Conservation (phyloP, 2,113 vertebrate species). For the Alligator mississippiensis region DNA sequence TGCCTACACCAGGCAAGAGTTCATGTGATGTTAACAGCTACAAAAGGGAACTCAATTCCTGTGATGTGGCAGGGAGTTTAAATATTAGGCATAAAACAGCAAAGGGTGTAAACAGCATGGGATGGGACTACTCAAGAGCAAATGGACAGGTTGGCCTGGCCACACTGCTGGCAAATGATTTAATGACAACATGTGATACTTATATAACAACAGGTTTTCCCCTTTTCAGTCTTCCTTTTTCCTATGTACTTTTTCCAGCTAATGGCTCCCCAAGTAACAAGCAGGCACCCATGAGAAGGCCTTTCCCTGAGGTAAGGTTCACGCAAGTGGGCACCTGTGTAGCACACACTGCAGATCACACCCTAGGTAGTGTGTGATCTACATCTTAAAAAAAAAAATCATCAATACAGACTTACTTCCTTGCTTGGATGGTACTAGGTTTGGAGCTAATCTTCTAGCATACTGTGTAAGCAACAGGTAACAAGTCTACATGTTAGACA, state of each 20-base stretch:
- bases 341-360: neutral
- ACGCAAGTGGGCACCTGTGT: neutral
- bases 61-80: neutral
- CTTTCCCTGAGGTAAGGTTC: no score
- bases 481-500: neutral
- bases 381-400: neutral
- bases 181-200: neutral
- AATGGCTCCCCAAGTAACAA: neutral
- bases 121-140: neutral
- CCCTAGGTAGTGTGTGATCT: neutral
- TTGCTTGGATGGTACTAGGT: accelerated
- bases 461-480: accelerated
- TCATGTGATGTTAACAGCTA: neutral
- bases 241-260: neutral
- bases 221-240: neutral
- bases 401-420: neutral
- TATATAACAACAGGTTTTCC: neutral
- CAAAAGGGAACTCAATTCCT: neutral
- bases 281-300: neutral
- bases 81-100: neutral
- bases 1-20: neutral
- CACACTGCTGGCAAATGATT: neutral
- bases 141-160: neutral
- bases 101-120: accelerated
- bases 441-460: neutral